Evolutionary conservation across 2,113 vertebrate genomes (phyloP).

Genomic region (Struthidea cinerea): DNA sequence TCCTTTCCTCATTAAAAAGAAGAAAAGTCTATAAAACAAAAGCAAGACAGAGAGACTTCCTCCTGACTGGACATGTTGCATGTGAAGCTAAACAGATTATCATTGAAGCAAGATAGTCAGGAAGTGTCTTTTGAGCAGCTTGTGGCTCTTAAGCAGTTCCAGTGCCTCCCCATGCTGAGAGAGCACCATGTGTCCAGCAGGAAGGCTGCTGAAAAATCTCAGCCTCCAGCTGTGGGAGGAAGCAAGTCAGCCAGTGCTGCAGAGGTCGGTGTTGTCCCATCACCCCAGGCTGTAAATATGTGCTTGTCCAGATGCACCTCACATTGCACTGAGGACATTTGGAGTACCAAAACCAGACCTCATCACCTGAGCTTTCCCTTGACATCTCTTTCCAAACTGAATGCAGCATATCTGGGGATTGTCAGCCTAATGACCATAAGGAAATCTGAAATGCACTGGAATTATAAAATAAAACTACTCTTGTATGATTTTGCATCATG

Average conservation of each 20-base stretch:
- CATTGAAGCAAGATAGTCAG: not conserved
- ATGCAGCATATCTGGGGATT: not conserved
- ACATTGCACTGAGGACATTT: not conserved
- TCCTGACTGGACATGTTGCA: not conserved
- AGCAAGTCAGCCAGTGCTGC: not conserved
- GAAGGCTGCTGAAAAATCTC: not conserved
- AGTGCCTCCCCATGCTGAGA: not conserved
- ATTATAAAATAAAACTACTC: not conserved
- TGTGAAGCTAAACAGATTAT: not conserved
- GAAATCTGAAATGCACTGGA: not conserved
- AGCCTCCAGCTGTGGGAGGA: not conserved
- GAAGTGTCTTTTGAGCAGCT: not conserved
- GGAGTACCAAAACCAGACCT: not conserved
- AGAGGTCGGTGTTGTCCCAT: not conserved
- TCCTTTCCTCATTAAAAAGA: not conserved
- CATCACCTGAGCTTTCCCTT: not conserved
- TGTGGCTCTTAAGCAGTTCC: not conserved
- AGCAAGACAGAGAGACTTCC: not conserved
- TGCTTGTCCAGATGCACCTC: not conserved
- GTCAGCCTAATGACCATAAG: not conserved
- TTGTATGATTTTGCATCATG: not conserved
- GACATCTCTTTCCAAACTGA: not conserved
- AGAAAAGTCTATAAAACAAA: not conserved
- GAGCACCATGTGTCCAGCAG: not conserved
- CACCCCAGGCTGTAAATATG: rapidly evolving